Evolutionary conservation across 2,113 vertebrate species (phyloP).

Genomic region (Nansenia antarctica): DNA sequence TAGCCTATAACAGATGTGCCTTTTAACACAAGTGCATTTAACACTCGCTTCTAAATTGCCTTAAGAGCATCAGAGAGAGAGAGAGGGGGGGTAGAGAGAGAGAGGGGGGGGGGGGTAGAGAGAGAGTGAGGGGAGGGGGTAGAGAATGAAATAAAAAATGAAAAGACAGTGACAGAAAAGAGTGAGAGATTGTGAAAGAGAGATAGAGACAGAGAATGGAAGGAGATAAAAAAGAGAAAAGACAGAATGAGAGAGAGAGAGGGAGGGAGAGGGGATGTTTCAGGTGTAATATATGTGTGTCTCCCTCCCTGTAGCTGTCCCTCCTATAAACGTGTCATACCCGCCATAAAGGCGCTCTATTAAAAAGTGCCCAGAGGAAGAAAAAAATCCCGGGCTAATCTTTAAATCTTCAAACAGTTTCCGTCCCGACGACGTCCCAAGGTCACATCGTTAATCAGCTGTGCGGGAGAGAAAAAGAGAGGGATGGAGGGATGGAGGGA

Average conservation of each 20-base stretch:
- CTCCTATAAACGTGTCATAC: slow-evolving; percentile 43
- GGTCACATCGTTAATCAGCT: slow-evolving; percentile 35
- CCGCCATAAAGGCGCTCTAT: slow-evolving; percentile 36
- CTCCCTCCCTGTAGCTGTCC: slow-evolving; percentile 17
- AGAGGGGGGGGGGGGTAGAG: no score
- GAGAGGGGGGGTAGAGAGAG: no score
- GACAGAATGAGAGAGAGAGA: not conserved
- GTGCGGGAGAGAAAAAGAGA: not conserved
- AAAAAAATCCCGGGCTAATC: slow-evolving; percentile 26
- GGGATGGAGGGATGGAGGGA: not conserved
- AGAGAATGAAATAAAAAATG: no score
- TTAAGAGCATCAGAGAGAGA: no score
- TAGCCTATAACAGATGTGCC: no score
- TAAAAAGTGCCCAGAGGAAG: slow-evolving; percentile 35
- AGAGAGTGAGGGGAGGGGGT: no score
- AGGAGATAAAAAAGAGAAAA: not conserved
- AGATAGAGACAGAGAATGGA: not conserved
- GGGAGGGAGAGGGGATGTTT: not conserved
- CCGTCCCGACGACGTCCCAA: slow-evolving; percentile 27
- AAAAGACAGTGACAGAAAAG: no score
- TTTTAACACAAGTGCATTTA: no score
- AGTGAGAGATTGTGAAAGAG: no score
- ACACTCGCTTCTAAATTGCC: no score
- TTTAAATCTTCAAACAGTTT: slow-evolving; percentile 42
- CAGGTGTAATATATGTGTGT: slow-evolving; percentile 6